Evolutionary conservation across 2,797 vertebrate genomes (phyloP).

Genomic region (Chanos chanos): DNA sequence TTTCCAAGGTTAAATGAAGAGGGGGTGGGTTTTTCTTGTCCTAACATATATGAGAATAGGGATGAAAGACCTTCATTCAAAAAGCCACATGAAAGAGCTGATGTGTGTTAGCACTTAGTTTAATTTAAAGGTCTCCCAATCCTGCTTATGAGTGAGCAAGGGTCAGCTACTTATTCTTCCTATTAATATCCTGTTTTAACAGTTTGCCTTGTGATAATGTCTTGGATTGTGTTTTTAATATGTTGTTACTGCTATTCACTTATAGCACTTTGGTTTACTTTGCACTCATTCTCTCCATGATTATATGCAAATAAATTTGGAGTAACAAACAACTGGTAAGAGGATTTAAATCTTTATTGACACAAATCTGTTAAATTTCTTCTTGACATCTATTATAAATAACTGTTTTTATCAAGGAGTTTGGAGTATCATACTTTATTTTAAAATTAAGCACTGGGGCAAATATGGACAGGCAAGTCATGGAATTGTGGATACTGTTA

Average conservation of each 20-base stretch:
- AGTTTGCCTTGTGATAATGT: no score
- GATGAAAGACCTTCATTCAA: slow-evolving; percentile 26
- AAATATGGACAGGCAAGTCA: slow-evolving; percentile 34
- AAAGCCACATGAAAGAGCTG: slow-evolving; percentile 15
- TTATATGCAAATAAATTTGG: not conserved
- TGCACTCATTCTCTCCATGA: not conserved
- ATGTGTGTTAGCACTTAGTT: no score
- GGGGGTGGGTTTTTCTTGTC: not conserved
- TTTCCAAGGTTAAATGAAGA: not conserved
- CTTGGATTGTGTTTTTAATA: not conserved
- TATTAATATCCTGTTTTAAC: no score
- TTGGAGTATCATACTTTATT: slow-evolving; percentile 31
- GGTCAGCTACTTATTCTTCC: no score
- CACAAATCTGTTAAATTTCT: slow-evolving; percentile 50
- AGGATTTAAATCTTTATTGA: slow-evolving; percentile 66
- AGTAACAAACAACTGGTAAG: not conserved
- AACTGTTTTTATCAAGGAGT: slow-evolving; percentile 44
- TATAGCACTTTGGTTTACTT: not conserved
- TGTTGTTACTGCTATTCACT: not conserved
- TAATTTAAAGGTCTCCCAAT: no score
- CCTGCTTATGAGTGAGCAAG: no score
- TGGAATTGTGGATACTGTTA: not conserved
- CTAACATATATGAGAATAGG: not conserved
- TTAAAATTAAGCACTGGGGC: slow-evolving; percentile 24
- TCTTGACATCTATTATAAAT: slow-evolving; percentile 70